These are phyloP conservation scores for Hormaphis cornu DNA, from an alignment of 1,140 invertebrate species.

Conservation along the genomic window DNA sequence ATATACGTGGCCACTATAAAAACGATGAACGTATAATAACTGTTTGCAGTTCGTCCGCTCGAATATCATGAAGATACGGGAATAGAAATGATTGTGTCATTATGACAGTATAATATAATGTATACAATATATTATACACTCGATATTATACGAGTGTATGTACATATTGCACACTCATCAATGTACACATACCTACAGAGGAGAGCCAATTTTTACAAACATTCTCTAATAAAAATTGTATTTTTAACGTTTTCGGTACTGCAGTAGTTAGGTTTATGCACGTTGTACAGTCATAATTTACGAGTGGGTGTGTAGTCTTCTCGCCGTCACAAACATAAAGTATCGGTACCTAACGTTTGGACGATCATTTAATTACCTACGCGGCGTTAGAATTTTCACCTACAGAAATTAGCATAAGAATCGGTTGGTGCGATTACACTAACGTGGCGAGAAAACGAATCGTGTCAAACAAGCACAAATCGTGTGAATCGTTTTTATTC, in stretches of 20 bases:
- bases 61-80: too few relatives aligned
- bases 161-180: not conserved
- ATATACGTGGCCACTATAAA: too few relatives aligned
- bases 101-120: too few relatives aligned
- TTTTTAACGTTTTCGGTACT: constrained; percentile 1
- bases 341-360: not conserved
- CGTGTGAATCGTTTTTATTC: not conserved
- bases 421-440: not conserved
- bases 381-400: not conserved
- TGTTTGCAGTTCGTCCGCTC: too few relatives aligned
- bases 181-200: not conserved
- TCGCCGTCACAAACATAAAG: not conserved
- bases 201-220: not conserved
- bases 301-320: constrained; percentile 9
- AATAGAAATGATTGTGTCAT: too few relatives aligned
- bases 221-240: not conserved
- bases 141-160: too few relatives aligned
- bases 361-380: not conserved
- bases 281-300: not conserved
- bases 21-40: too few relatives aligned
- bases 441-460: not conserved
- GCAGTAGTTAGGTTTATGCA: not conserved
- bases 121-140: too few relatives aligned
- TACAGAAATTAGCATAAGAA: not conserved
- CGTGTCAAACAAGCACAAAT: not conserved